These are phyloP conservation scores for Argyrosomus regius DNA, from an alignment of 2,797 vertebrate species.

Conservation along the genomic window DNA sequence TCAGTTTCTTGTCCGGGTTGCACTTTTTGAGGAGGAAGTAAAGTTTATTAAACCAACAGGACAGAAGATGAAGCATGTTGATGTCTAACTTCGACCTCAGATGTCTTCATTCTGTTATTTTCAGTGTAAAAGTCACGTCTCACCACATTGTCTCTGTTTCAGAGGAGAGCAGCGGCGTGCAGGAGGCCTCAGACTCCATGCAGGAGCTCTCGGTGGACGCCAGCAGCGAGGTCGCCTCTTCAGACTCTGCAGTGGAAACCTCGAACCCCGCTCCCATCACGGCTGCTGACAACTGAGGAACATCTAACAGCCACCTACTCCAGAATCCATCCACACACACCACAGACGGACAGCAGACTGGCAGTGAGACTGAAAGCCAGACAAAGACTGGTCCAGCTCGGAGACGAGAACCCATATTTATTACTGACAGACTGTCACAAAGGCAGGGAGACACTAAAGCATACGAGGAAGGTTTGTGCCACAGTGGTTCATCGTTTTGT, in stretches of 20 bases:
- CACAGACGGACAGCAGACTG: constrained; percentile 26
- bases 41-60: background rate
- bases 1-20: background rate
- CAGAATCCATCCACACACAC: constrained; percentile 12
- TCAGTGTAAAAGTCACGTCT: background rate
- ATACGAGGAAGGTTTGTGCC: constrained; percentile 31
- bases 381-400: constrained; percentile 13
- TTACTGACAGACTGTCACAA: constrained; percentile 40
- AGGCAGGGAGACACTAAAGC: constrained; percentile 23
- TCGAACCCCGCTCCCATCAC: constrained; percentile 39
- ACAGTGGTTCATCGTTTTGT: constrained; percentile 16
- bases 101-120: too few species aligned
- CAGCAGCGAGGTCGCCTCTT: constrained; percentile 46
- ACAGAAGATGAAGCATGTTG: background rate
- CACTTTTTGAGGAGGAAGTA: background rate
- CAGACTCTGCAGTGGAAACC: constrained; percentile 48
- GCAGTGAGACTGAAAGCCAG: constrained; percentile 34
- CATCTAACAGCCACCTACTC: background rate
- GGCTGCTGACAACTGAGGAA: constrained; percentile 67
- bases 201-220: constrained; percentile 75
- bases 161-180: constrained; percentile 68
- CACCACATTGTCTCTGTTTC: constrained; percentile 32
- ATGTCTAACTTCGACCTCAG: background rate
- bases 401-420: constrained; percentile 54
- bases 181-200: constrained; percentile 73